Conservation (phyloP, 1,140 invertebrate species). For the Drosophila pectinifera region DNA sequence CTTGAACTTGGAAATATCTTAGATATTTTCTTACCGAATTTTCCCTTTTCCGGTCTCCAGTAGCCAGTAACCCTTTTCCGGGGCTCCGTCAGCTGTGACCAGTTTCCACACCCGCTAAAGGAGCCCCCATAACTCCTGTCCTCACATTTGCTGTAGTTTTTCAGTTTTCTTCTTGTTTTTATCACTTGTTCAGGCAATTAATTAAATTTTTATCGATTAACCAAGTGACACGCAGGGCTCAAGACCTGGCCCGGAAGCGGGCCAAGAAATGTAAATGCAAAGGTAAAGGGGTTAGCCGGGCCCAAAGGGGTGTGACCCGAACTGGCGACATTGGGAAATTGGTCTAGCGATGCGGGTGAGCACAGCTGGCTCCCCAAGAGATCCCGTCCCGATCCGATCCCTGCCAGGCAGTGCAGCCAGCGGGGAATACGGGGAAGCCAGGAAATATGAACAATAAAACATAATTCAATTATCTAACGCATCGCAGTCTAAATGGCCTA, state of each 20-base stretch:
- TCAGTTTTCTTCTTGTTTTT: conserved; percentile 20
- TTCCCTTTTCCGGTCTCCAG: background rate
- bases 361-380: conserved; percentile 57
- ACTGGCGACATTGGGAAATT: conserved; percentile 65
- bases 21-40: too few species aligned
- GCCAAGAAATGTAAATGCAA: conserved; percentile 52
- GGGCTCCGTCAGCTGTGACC: conserved; percentile 64
- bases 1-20: background rate
- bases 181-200: conserved; percentile 74
- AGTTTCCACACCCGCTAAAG: conserved; percentile 14
- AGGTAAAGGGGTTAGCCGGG: conserved; percentile 10
- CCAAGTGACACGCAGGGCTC: conserved; percentile 56
- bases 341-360: conserved; percentile 78
- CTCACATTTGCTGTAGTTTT: conserved; percentile 10
- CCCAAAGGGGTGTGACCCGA: conserved; percentile 64
- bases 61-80: background rate
- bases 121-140: conserved; percentile 5
- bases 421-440: conserved; percentile 52
- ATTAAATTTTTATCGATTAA: conserved; percentile 75
- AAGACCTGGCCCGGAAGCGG: conserved; percentile 40
- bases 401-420: conserved; percentile 68
- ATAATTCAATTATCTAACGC: conserved; percentile 78
- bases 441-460: conserved; percentile 69
- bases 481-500: conserved; percentile 68
- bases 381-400: conserved; percentile 1